These are phyloP conservation scores for Odontomyia ornata DNA, from an alignment of 2,888 invertebrate species.

Conservation along the genomic window DNA sequence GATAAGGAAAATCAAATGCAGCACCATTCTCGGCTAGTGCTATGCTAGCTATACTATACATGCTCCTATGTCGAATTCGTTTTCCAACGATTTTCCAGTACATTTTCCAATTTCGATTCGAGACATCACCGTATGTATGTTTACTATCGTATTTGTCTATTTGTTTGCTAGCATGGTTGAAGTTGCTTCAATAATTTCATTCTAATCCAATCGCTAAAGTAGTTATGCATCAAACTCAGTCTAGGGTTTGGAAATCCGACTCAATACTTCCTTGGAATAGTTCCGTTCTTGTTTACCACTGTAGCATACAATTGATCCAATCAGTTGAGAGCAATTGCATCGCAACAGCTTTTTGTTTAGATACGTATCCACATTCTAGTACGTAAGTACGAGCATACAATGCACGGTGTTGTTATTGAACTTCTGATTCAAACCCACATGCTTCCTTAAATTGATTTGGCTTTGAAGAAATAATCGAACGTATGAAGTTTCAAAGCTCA, in stretches of 20 bases:
- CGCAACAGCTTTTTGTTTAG: neutral
- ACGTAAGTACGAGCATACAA: no score
- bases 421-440: no score
- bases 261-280: conserved; percentile 1
- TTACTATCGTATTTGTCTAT: neutral
- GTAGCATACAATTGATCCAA: conserved; percentile 4
- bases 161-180: neutral
- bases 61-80: neutral
- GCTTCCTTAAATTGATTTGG: no score
- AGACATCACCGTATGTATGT: neutral
- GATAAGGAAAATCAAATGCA: conserved; percentile 21
- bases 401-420: no score
- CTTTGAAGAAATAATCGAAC: no score
- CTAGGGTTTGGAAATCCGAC: neutral
- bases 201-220: conserved; percentile 23
- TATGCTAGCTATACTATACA: no score
- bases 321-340: neutral
- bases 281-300: neutral
- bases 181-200: conserved; percentile 24
- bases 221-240: conserved; percentile 1
- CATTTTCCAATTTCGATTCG: conserved; percentile 30
- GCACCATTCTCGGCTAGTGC: neutral
- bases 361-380: no score
- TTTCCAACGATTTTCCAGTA: neutral
- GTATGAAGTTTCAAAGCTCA: no score